Evolutionary conservation across 37 sponge, comb jelly and placozoan species (phyloP).

Genomic region (Halichondria panicea): DNA sequence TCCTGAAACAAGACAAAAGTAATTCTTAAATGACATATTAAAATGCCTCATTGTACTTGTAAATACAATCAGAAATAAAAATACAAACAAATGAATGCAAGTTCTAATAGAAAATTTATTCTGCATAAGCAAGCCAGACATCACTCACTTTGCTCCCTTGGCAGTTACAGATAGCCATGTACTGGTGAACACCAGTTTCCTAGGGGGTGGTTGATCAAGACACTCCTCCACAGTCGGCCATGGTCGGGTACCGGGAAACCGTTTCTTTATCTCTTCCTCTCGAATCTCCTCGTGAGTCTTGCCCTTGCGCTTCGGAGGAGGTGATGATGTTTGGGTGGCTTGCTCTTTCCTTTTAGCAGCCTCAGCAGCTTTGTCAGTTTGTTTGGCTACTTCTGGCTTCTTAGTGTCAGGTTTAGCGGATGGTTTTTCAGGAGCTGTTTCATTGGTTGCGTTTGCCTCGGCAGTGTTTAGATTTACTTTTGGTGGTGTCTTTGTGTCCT

Average conservation of each 20-base stretch:
- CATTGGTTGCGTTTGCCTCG: too few species aligned
- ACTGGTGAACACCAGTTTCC: conserved; percentile 57
- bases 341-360: conserved; percentile 7
- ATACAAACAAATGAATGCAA: not conserved
- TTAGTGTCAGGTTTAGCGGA: not conserved
- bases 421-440: too few species aligned
- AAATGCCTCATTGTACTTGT: conserved; percentile 3
- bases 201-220: conserved; percentile 23
- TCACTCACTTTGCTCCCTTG: conserved; percentile 75
- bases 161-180: conserved; percentile 77
- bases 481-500: too few species aligned
- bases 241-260: conserved; percentile 27
- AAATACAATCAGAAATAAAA: too few species aligned
- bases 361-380: conserved; percentile 13
- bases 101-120: not conserved
- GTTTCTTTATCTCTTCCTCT: conserved; percentile 28
- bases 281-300: conserved; percentile 4
- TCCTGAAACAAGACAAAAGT: conserved; percentile 19
- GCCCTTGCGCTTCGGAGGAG: not conserved
- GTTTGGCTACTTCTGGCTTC: not conserved
- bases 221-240: conserved; percentile 74
- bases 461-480: too few species aligned
- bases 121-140: not conserved
- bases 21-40: not conserved
- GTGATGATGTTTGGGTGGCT: not conserved